Evolutionary conservation across 2,888 invertebrate genomes (phyloP), one percentile per base, ranked within the genome.

Genomic region (Ectemnius cavifrons): DNA sequence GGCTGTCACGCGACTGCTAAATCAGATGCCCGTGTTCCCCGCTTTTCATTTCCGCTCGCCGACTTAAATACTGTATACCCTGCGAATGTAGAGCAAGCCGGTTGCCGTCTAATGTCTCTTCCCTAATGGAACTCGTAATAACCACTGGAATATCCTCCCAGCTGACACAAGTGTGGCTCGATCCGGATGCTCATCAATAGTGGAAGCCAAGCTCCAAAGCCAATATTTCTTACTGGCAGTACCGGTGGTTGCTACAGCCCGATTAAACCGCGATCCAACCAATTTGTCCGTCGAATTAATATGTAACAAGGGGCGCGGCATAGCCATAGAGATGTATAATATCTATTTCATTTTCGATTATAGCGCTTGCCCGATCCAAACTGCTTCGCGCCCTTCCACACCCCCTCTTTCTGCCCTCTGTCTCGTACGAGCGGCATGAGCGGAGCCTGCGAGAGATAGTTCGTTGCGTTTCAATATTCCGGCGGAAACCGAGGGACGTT

Each of bases 391-490:
- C 23, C 23, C 23, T 23, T 23, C 3, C 23, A 1, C 20, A 23
- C 23, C 23, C 0, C 23, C 23, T 2, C 23, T 23, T 23, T 23
- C 23, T 23, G 63, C 2, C 16, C 47, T 5, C 37, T 46, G 57
- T 46, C 56, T 59, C 52, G 11, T 59, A 4, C 37, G 37, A 6
- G 2, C 37, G 8, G 37, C 8, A 37, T 37, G 3, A 20, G 13
- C 14, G 18, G 23, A 3, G 4, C 4, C 65, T 37, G 52, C 59
- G 59, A 71, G 73, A 75, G 72, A 81, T 78, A 75, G 78, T 74
- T 74, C 78, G 78, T 74, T 69, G 79, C 79, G 73, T 78, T 79
- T 78, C 75, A 72, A 81, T 78, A 81, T 81, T 77, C 79, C 27
- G 52, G 69, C 81, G 81, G 78, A 81, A 81, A 75, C 79, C 72